Evolutionary conservation across 2,113 vertebrate species (phyloP), one percentile per base, ranked within the genome.

Genomic region (Zapornia atra): DNA sequence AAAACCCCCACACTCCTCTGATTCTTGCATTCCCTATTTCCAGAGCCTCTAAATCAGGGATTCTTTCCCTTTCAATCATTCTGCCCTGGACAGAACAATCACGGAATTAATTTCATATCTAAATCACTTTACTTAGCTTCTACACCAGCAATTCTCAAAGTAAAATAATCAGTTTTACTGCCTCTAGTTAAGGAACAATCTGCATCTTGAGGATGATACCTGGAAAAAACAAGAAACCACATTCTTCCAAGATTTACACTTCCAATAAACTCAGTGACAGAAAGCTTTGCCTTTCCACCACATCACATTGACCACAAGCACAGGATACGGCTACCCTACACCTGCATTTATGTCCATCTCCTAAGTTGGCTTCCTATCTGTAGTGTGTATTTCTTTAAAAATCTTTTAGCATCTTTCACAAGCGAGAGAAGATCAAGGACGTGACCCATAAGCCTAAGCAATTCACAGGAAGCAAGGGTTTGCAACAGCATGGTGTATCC

Each of bases 81-180:
- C 53, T 56, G 40, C 54, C 48, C 50, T 0, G 1, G 65, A 51
- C 25, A 75, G 57, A 76, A 57, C n/a, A 88, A 89, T 66, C 76
- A 51, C 29, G 73, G 69, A 82, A 93, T 88, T 93, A 64, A 93
- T 90, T 94, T 76, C 18, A 88, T 42, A 50, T 61, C 61, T 88
- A 92, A 92, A 88, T 95, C 65, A 40, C n/a, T 91, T 88, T 87
- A 81, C 56, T 88, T 76, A 84, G 20, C 57, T 78, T 72, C 60
- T 76, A 79, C 51, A 82, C 25, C 31, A 92, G 57, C 48, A 79
- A 60, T 76, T 86, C 69, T 69, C 34, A 72, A 94, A 84, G 71
- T 36, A 53, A 73, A 91, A 64, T 70, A 69, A 86, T 40, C 79
- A 38, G 42, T 71, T 90, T 77, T 82, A 29, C 71, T 88, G 64